These are phyloP conservation scores for Patella vulgata DNA, from an alignment of 1,140 invertebrate species.

Conservation along the genomic window DNA sequence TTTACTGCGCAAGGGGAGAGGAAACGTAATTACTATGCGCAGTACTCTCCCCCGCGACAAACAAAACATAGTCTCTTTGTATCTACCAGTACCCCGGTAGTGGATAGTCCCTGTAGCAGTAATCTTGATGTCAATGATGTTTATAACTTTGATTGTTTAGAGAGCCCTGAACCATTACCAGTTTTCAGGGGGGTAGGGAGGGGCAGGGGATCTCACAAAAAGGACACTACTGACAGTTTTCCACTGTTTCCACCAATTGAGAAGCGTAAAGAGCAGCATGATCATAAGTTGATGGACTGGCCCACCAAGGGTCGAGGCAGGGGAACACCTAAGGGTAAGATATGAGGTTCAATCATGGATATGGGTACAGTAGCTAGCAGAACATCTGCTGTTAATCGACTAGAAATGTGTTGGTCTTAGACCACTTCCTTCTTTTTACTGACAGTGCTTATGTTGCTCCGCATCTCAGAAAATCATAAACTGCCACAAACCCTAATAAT, in stretches of 20 bases:
- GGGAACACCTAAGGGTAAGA: conserved; percentile 33
- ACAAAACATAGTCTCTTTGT: no score
- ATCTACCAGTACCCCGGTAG: no score
- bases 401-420: no score
- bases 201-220: conserved; percentile 22
- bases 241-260: neutral
- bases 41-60: conserved; percentile 27
- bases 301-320: conserved; percentile 30
- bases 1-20: conserved; percentile 76
- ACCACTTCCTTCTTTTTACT: conserved; percentile 1
- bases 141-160: conserved; percentile 7
- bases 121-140: no score
- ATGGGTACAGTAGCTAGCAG: no score
- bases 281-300: conserved; percentile 3
- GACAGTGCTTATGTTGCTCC: no score
- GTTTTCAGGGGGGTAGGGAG: conserved; percentile 14
- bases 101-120: no score
- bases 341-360: conserved; percentile 6
- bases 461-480: no score
- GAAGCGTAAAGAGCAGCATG: conserved; percentile 4
- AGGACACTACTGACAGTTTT: conserved; percentile 1
- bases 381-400: no score
- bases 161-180: conserved; percentile 4
- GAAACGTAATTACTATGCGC: conserved; percentile 65
- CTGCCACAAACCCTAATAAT: no score